Evolutionary conservation across 2,113 vertebrate genomes (phyloP), one percentile per base, ranked within the genome.

Genomic region (Platysternon megacephalum): DNA sequence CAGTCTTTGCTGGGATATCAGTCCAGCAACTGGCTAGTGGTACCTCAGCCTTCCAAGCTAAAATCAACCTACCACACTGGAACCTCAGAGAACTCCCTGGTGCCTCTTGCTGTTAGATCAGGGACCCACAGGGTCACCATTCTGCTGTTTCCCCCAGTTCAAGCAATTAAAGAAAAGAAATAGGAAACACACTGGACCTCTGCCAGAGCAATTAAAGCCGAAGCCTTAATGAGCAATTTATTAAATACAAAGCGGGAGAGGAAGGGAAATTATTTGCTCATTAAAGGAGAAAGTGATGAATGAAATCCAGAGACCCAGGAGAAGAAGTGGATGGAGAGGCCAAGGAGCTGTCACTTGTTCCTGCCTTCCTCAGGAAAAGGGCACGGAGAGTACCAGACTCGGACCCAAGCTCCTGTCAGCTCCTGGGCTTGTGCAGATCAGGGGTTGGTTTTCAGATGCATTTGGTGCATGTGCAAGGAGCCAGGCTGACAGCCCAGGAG

Each of bases 111-210:
- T 76, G 39, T 28, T 24, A 76, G 26, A 26, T 28, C 12, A 76
- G 72, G 24, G 42, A 76, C 42, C 65, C 21, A 16, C 58, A 1
- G 80, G 88, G 49, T 76, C 89, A 11, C n/a, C 3, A 2, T 56
- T 65, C 88, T 52, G 35, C 79, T 6, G 24, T 17, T 79, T 86
- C 93, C 92, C 91, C 94, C 94, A 96, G 96, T 96, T 97, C 94
- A 94, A 94, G 85, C 65, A 97, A 96, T 95, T 95, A 91, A 91
- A 85, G 74, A 9, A 85, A 95, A 94, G 95, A 97, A 96, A 96
- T 96, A 91, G 93, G 94, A 93, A 93, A 81, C 2, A 82, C 0
- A 53, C 94, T 95, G 96, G 93, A 83, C 95, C 84, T 81, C 39
- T 6, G 53, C 35, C 3, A 91, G 91, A 78, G 84, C 72, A 88